phyloP scores from a whole-genome alignment of 2,888 invertebrate species.

The Hyles lineata region DNA sequence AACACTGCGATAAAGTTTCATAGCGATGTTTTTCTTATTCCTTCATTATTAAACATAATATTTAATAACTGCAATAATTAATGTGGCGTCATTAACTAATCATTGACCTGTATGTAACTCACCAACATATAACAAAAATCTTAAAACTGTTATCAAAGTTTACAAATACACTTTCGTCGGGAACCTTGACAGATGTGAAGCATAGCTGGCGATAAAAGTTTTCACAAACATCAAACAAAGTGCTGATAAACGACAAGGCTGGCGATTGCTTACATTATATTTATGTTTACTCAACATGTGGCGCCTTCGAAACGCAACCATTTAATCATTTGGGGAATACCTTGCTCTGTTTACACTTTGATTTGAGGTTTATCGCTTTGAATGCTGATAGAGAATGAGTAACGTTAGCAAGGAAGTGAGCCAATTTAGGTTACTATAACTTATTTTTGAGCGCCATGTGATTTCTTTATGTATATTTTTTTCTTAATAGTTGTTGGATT shows the following conservation, averaged over 20 bases:
- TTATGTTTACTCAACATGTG: background rate
- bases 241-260: slow-evolving; percentile 21
- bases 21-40: too few species aligned
- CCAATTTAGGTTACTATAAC: too few species aligned
- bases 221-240: slow-evolving; percentile 8
- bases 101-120: too few species aligned
- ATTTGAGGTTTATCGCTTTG: background rate
- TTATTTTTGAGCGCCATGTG: too few species aligned
- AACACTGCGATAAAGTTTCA: too few species aligned
- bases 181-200: slow-evolving; percentile 2
- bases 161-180: slow-evolving; percentile 11
- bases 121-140: background rate
- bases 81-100: too few species aligned
- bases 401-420: too few species aligned
- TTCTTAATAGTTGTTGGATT: too few species aligned
- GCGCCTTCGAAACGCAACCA: background rate
- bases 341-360: background rate
- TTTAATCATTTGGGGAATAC: slow-evolving; percentile 4
- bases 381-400: too few species aligned
- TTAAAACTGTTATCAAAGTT: background rate
- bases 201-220: slow-evolving; percentile 7
- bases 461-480: too few species aligned
- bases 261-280: background rate
- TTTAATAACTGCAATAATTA: too few species aligned
- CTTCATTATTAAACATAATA: too few species aligned